A percentile compares a stretch with the other conserved stretches of the same genome.
Conservation (phyloP, 2,113 vertebrate species). For the Bettongia penicillata region DNA sequence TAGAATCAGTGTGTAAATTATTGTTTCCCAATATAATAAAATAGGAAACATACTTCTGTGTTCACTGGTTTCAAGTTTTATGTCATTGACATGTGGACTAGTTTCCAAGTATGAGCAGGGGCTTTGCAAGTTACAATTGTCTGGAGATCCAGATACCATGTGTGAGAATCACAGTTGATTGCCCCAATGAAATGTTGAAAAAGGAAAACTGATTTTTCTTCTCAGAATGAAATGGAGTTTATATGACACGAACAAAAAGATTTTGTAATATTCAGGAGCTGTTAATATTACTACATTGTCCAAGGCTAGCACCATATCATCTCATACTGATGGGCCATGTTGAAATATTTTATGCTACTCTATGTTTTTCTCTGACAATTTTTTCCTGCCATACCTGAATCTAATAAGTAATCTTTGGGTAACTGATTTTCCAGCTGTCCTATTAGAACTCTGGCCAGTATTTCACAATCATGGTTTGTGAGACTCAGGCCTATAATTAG, state of each 20-base stretch:
- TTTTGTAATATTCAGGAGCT: background rate
- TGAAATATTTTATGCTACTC: slow-evolving; percentile 18
- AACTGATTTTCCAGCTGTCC: slow-evolving; percentile 68
- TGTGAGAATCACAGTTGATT: slow-evolving; percentile 13
- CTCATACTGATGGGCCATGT: background rate
- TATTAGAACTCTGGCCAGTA: slow-evolving; percentile 50
- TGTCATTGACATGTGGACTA: slow-evolving; percentile 22
- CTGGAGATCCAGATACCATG: background rate
- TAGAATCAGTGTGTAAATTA: background rate
- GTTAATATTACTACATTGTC: background rate
- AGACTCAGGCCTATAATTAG: slow-evolving; percentile 53
- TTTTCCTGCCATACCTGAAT: slow-evolving; percentile 54
- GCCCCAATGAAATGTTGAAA: slow-evolving; percentile 13
- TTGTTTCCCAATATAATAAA: slow-evolving; percentile 18
- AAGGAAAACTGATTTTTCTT: slow-evolving; percentile 3
- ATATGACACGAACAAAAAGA: slow-evolving; percentile 7
- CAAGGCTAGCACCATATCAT: background rate
- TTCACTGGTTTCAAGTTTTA: slow-evolving; percentile 39
- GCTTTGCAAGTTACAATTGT: background rate
- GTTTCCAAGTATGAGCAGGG: slow-evolving; percentile 9
- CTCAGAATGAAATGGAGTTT: slow-evolving; percentile 13
- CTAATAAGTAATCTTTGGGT: slow-evolving; percentile 56
- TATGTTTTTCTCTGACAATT: slow-evolving; percentile 6
- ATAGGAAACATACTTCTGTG: slow-evolving; percentile 20
- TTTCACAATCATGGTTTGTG: slow-evolving; percentile 52